phyloP scores from a whole-genome alignment of 2,888 invertebrate species.

The Pedicia rivosa region DNA sequence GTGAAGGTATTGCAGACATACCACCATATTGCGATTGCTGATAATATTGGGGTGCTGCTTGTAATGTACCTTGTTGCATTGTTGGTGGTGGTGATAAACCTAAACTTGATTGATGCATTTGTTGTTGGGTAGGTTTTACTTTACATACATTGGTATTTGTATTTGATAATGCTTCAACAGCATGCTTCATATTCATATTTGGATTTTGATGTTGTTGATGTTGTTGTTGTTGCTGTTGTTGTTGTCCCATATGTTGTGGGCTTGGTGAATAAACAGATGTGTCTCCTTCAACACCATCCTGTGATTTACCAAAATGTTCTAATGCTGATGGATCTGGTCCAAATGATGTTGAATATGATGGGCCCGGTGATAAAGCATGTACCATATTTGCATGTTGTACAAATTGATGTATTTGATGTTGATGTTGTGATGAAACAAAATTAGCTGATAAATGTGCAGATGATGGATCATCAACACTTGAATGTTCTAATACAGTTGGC shows the following conservation, averaged over 20 bases:
- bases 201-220: conserved; percentile 30
- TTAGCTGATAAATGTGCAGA: conserved; percentile 15
- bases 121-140: conserved; percentile 74
- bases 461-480: conserved; percentile 11
- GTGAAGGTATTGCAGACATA: conserved; percentile 74
- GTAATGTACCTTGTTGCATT: conserved; percentile 36
- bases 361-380: conserved; percentile 28
- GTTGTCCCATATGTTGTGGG: conserved; percentile 23
- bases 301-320: conserved; percentile 28
- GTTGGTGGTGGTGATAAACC: conserved; percentile 46
- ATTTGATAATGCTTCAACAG: conserved; percentile 33
- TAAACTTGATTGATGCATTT: conserved; percentile 31
- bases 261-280: conserved; percentile 36
- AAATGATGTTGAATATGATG: conserved; percentile 28
- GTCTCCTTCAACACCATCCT: conserved; percentile 24
- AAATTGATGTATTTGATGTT: conserved; percentile 17
- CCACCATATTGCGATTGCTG: conserved; percentile 59
- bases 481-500: conserved; percentile 49
- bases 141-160: conserved; percentile 58
- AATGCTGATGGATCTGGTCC: conserved; percentile 28
- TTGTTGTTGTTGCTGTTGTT: conserved; percentile 17
- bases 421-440: conserved; percentile 19
- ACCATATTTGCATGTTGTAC: conserved; percentile 20
- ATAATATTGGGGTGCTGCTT: conserved; percentile 41
- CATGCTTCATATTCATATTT: conserved; percentile 29